Percentiles rank a stretch among this genome's conserved stretches.
phyloP scores from a whole-genome alignment of 2,888 invertebrate genomes.

The Ditylenchus weischeri region DNA sequence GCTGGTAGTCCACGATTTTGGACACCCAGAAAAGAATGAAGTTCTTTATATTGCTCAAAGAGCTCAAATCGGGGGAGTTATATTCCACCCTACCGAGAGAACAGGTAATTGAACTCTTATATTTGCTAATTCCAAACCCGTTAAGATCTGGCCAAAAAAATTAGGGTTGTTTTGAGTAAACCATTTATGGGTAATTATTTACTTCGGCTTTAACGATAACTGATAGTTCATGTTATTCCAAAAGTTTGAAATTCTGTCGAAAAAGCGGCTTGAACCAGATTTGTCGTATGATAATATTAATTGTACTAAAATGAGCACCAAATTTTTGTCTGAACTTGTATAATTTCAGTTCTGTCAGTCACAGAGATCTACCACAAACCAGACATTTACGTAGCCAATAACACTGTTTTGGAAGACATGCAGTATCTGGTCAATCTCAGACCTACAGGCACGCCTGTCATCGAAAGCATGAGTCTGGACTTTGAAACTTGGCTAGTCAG shows the following conservation, averaged over 20 bases:
- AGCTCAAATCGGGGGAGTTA: conserved; percentile 52
- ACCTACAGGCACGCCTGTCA: conserved; percentile 45
- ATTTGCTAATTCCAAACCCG: not conserved
- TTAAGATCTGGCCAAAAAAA: too few relatives aligned
- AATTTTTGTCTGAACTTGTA: too few relatives aligned
- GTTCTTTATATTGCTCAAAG: conserved; percentile 52
- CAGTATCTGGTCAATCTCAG: conserved; percentile 51
- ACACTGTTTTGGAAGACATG: conserved; percentile 45
- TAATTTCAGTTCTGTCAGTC: conserved; percentile 41
- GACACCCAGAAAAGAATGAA: conserved; percentile 45
- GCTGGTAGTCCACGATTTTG: conserved; percentile 50
- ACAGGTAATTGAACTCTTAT: conserved; percentile 35
- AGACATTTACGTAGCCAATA: conserved; percentile 55
- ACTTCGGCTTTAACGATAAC: too few relatives aligned
- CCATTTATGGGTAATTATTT: too few relatives aligned
- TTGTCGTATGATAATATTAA: too few relatives aligned
- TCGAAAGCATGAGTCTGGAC: conserved; percentile 42
- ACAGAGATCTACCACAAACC: conserved; percentile 57
- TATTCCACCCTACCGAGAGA: conserved; percentile 53
- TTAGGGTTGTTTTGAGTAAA: too few relatives aligned
- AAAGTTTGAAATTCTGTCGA: too few relatives aligned
- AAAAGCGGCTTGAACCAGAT: too few relatives aligned
- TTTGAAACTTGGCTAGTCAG: conserved; percentile 57
- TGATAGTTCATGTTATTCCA: too few relatives aligned
- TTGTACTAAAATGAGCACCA: too few relatives aligned